Base-by-base conservation (phyloP, 64 coral and sea anemone species). In the Pocillopora damicornis region DNA sequence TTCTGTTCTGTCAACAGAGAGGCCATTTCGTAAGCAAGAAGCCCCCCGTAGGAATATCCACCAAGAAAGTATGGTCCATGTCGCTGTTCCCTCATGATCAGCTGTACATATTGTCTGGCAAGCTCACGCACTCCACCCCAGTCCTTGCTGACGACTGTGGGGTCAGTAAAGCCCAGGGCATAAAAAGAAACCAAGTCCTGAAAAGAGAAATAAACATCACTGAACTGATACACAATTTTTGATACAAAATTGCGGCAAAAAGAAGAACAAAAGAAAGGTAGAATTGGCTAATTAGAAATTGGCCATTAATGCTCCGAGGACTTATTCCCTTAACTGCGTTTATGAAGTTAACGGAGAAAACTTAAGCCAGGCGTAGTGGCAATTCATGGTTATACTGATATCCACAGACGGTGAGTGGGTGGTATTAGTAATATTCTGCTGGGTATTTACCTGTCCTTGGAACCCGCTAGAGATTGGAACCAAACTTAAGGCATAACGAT, bases 401-500 rank as follows among this genome's bases (percentile, higher is more conserved):
- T 30, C 30, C 30, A 30, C 30, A 30, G 30, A 30, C 30, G 42
- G 2, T 51, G 42, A 7, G 42, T 51, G 2, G 2, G 42, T 51
- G 42, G 42, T 51, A 51, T 51, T 51, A 51, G 7, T 4, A 51
- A 7, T 23, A 4, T 5, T 23, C 9, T 71, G 67, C n/a, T 71
- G 2, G 11, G 0, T n/a, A 11, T 11, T 9, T 91, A 91, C 89
- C 89, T 91, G 89, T 20, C 61, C 67, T n/a, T 86, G 71, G 79
- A 91, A 91, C 22, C 89, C 89, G 16, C 34, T 8, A 17, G 89
- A 79, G 26, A 91, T 59, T 5, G 89, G 78, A 4, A 79, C 89
- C 59, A 91, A 62, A 42, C 90, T 91, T 83, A 91, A 71, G 0
- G 83, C 90, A 66, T 87, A 91, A 34, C 90, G 83, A 87, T 91